A percentile compares a stretch with the other conserved stretches of the same genome.
Evolutionary conservation across 2,888 invertebrate genomes (phyloP).

Genomic region (Calameuta filiformis): DNA sequence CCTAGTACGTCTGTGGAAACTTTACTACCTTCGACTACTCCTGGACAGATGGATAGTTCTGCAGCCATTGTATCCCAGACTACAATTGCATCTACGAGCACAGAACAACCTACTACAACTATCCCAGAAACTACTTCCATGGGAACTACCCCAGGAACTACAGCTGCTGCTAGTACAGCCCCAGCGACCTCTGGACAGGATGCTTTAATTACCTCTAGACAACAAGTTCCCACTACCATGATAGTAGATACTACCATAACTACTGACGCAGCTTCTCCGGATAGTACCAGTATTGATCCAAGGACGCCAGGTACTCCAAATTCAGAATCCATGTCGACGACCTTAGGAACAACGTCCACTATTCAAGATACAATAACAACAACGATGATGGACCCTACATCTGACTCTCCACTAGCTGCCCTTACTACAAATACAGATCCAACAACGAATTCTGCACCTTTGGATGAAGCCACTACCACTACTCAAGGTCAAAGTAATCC

Average conservation of each 20-base stretch:
- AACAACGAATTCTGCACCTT: slow-evolving; percentile 12
- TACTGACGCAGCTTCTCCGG: slow-evolving; percentile 10
- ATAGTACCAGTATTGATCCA: not conserved
- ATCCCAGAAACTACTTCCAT: not conserved
- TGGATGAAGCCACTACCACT: slow-evolving; percentile 42
- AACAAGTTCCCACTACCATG: not conserved
- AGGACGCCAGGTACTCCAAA: not conserved
- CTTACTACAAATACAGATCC: slow-evolving; percentile 6
- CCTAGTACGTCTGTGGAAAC: not conserved
- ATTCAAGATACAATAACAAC: not conserved
- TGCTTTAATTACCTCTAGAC: not conserved
- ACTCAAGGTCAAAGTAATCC: not conserved
- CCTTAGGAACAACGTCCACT: not conserved
- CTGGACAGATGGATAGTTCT: not conserved
- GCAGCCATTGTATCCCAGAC: not conserved
- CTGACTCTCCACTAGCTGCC: slow-evolving; percentile 3
- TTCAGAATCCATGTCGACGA: not conserved
- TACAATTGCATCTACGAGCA: not conserved
- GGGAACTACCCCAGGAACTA: not conserved
- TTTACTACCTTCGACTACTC: not conserved
- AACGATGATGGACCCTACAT: slow-evolving; percentile 4
- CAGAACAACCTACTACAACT: not conserved
- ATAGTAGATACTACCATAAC: slow-evolving; percentile 21
- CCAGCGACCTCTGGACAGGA: not conserved
- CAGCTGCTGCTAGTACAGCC: not conserved